Conservation (phyloP, 2,113 vertebrate species). For the Chionis minor region DNA sequence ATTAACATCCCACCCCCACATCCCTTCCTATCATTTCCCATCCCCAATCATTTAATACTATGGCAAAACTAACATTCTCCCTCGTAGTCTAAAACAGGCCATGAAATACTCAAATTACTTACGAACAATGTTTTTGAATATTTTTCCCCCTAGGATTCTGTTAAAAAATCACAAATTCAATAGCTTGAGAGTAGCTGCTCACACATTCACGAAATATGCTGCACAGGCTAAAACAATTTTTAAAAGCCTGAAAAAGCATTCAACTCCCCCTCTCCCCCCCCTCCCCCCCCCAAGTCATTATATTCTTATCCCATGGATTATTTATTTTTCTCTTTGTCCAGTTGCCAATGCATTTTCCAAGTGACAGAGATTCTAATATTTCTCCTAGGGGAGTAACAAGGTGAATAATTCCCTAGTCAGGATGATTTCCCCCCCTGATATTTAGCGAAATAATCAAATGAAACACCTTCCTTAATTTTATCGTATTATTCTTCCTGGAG, state of each 20-base stretch:
- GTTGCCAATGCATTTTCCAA: not conserved
- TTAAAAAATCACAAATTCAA: not conserved
- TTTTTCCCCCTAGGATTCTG: not conserved
- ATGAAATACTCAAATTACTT: not conserved
- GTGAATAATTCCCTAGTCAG: not conserved
- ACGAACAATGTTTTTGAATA: not conserved
- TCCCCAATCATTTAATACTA: not conserved
- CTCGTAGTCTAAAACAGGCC: not conserved
- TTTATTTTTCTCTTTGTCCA: not conserved
- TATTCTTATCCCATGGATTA: not conserved
- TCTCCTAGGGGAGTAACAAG: slow-evolving; percentile 3
- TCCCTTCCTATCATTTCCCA: not conserved
- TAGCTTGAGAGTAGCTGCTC: not conserved
- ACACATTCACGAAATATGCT: not conserved
- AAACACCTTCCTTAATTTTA: slow-evolving; percentile 20
- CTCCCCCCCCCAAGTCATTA: not conserved
- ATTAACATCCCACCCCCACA: not conserved
- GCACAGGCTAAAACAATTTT: not conserved
- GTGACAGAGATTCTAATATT: not conserved
- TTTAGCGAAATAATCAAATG: slow-evolving; percentile 24
- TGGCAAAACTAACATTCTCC: not conserved
- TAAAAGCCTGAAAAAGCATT: not conserved
- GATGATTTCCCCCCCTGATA: not conserved
- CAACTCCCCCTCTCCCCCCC: not conserved
- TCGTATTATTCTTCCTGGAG: not conserved